Evolutionary conservation across 2,888 invertebrate genomes (phyloP).

Genomic region (Eristalinus aeneus): DNA sequence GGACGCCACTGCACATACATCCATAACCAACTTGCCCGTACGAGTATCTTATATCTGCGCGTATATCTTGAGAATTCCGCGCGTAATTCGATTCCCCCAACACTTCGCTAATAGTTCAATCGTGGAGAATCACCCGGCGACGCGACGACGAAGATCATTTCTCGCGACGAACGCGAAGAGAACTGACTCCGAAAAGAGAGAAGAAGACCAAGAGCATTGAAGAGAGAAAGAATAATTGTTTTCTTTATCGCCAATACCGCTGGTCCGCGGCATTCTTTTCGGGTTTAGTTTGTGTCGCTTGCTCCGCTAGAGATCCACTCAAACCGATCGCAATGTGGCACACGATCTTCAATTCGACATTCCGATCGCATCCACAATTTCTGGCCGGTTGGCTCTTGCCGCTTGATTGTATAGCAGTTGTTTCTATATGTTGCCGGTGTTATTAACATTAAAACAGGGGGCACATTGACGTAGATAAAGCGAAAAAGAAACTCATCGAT

Average conservation of each 20-base stretch:
- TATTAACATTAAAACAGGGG: neutral
- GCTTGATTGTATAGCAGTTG: conserved; percentile 31
- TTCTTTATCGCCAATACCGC: conserved; percentile 22
- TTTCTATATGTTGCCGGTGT: neutral
- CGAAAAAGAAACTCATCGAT: neutral
- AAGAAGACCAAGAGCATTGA: neutral
- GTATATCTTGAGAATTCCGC: conserved; percentile 24
- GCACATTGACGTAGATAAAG: neutral
- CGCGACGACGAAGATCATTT: neutral
- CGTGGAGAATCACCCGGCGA: conserved; percentile 53
- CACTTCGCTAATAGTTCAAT: conserved; percentile 59
- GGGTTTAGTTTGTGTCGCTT: conserved; percentile 15
- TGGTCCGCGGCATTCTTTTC: conserved; percentile 29
- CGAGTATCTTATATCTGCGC: conserved; percentile 33
- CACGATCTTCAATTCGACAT: conserved; percentile 48
- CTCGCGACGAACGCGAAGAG: neutral
- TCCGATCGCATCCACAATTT: conserved; percentile 57
- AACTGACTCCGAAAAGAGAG: neutral
- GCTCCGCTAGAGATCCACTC: neutral
- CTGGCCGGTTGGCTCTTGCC: conserved; percentile 11
- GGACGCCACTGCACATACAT: conserved; percentile 38
- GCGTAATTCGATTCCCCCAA: conserved; percentile 43
- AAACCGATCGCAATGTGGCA: conserved; percentile 25
- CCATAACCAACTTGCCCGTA: conserved; percentile 28
- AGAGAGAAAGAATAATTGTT: conserved; percentile 25